Base-by-base conservation (phyloP, 1,140 invertebrate genomes). In the Neodiprion pinetum region DNA sequence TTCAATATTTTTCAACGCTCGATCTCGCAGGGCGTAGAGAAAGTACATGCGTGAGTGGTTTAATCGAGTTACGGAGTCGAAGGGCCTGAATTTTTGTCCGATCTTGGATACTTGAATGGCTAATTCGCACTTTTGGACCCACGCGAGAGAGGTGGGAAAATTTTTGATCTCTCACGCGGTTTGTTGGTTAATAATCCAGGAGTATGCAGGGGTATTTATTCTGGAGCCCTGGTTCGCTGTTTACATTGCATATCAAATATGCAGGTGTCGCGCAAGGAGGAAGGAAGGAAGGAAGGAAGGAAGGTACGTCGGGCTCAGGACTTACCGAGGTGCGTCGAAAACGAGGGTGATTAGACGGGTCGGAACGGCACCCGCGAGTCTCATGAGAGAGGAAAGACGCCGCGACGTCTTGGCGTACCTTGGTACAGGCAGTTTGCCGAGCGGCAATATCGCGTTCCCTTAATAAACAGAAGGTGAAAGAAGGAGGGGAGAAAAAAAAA, bases 171-270 rank as follows among this genome's bases (percentile, higher is more conserved):
- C n/a, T 14, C 50, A 53, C 10, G 50, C 17, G 17, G 17, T 21
- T 21, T 21, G 50, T 14, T 53, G 50, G 10, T 53, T 53, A 53
- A 53, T 53, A 53, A 11, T 53, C 10, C 50, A 53, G 10, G 50
- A 53, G n/a, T 53, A 53, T 53, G 50, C 50, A 21, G 17, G 17
- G 10, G 50, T 53, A 53, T 53, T 53, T 53, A 53, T 53, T 53
- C 17, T 21, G 17, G 10, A 53, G 50, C n/a, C 10, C 10, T 53
- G 50, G 50, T 53, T 53, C 50, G 50, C 50, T 53, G 50, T 53
- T 53, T 53, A 53, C 50, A 53, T 53, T 53, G 50, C 50, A 53
- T 53, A 53, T 53, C 50, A 53, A 53, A 53, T 53, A 53, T 53
- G 50, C 50, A 53, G 50, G 50, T 53, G 50, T 53, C 50, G 50